Evolutionary conservation across 92 coral and sea anemone genomes (phyloP), one percentile per base, ranked within the genome.

Genomic region (Umimayanthus kanabou): DNA sequence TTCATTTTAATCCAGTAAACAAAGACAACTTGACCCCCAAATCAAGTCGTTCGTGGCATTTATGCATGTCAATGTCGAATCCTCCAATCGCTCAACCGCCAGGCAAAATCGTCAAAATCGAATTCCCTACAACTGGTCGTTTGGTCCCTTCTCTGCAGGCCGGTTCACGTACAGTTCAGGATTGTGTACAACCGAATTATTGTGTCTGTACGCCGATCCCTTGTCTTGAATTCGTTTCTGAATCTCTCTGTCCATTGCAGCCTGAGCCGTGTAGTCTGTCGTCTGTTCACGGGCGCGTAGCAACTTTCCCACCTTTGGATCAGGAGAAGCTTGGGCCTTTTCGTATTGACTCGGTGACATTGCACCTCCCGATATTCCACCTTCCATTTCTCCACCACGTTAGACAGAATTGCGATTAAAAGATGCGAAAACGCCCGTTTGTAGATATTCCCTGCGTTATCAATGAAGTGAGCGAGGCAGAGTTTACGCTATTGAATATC

Each of bases 91-190:
- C 37, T 33, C 37, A 33, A 33, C 37, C 37, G 37, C 37, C 37
- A 33, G 37, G 37, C 37, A 33, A 33, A 33, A 33, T 33, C 37
- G 37, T 33, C 37, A 33, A 33, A 33, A 33, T 26, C 76, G 9
- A 71, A 39, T 26, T 40, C 18, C 45, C 18, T 25, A 15, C 15
- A 72, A 30, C 40, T 25, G 76, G 4, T 29, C 42, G n/a, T 18
- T 72, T 16, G 76, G 43, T 18, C 76, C 76, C n/a, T 40, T 73
- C 45, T 73, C 77, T 23, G 77, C 77, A 15, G 77, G 77, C 42
- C 42, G 37, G 37, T 33, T 33, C 37, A 33, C 37, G 37, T 33
- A 33, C 37, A 33, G 37, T 33, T 33, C 37, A 33, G 37, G 37
- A 33, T 33, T 33, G 37, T 33, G 37, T 33, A 33, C 37, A 33